These are phyloP conservation scores for Platycheirus albimanus DNA, from an alignment of 2,888 invertebrate genomes.

Conservation along the genomic window DNA sequence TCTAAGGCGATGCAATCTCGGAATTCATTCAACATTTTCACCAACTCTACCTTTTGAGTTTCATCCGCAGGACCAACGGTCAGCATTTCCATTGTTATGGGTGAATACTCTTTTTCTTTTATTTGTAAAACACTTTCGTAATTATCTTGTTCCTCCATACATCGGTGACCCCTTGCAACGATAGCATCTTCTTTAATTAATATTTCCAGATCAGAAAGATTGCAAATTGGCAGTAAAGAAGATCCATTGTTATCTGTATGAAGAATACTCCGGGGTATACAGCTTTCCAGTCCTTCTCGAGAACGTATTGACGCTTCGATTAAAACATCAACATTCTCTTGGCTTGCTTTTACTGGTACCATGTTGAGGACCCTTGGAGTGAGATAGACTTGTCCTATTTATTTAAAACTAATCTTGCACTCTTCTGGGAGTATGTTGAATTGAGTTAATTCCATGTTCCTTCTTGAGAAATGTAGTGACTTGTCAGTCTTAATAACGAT, in stretches of 20 bases:
- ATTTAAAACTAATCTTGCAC: background rate
- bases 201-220: slow-evolving; percentile 1
- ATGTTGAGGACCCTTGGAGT: background rate
- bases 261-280: background rate
- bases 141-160: background rate
- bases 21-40: background rate
- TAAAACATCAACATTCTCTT: slow-evolving; percentile 7
- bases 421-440: background rate
- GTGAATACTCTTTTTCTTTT: background rate
- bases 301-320: slow-evolving; percentile 7
- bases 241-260: background rate
- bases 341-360: background rate
- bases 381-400: background rate
- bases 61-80: background rate
- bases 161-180: background rate
- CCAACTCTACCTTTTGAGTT: background rate
- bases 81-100: background rate
- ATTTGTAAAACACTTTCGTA: background rate
- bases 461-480: background rate
- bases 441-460: background rate
- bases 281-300: slow-evolving; percentile 9
- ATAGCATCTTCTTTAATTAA: background rate
- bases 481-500: background rate
- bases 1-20: background rate
- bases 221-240: background rate